Evolutionary conservation across 23 tunicate species (phyloP).

Genomic region (Phallusia fumigata): DNA sequence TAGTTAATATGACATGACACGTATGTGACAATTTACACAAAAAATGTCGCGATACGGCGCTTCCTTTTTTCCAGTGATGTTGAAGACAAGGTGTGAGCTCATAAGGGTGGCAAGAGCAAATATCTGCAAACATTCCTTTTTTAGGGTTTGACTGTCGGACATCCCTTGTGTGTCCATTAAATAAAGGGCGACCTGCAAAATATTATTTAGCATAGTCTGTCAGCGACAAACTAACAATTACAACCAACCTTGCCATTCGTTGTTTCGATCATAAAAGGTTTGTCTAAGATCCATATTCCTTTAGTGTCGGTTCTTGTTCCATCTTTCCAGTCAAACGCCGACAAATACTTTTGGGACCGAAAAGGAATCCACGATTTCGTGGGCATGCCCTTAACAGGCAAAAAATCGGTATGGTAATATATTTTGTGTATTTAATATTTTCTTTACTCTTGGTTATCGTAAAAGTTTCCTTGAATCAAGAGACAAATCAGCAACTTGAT

Average conservation of each 20-base stretch:
- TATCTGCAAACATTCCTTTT: not conserved
- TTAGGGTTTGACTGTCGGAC: not conserved
- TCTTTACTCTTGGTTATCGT: no score
- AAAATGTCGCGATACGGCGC: not conserved
- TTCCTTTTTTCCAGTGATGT: not conserved
- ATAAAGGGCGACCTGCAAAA: not conserved
- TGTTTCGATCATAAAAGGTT: not conserved
- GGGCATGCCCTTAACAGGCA: no score
- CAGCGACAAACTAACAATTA: no score
- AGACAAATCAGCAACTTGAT: no score
- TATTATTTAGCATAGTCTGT: no score
- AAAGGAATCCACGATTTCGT: no score
- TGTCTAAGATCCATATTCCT: not conserved
- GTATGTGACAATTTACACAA: no score
- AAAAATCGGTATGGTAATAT: no score
- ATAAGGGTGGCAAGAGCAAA: not conserved
- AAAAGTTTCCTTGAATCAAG: no score
- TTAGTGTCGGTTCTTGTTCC: not conserved
- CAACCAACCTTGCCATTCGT: not conserved
- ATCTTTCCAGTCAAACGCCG: not conserved
- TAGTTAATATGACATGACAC: no score
- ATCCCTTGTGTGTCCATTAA: not conserved
- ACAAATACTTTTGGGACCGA: no score
- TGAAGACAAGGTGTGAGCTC: not conserved
- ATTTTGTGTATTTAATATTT: no score